Evolutionary conservation across 2,797 vertebrate species (phyloP).

Genomic region (Pyrocephalus nanus): DNA sequence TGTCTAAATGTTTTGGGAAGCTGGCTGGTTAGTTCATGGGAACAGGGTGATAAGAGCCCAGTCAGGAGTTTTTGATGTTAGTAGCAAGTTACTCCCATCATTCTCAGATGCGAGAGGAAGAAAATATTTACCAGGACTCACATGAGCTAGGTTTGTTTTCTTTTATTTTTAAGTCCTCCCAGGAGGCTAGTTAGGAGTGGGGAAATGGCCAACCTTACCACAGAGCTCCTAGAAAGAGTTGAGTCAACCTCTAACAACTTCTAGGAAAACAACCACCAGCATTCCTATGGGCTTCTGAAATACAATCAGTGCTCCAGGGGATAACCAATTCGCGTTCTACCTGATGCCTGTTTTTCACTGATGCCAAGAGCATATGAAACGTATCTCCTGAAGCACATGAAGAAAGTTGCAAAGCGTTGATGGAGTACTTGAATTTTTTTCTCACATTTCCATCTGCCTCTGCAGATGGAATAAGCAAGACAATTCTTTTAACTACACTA

Average conservation of each 20-base stretch:
- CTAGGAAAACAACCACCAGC: slow-evolving; percentile 20
- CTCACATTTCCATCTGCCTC: background rate
- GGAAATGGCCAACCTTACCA: background rate
- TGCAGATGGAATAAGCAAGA: background rate
- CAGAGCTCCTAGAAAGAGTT: slow-evolving; percentile 2
- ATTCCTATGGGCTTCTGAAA: slow-evolving; percentile 22
- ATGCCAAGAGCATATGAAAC: background rate
- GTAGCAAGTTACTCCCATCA: background rate
- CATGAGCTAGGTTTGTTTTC: background rate
- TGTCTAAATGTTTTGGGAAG: background rate
- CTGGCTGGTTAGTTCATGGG: background rate
- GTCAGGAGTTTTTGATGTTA: background rate
- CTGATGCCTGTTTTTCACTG: background rate
- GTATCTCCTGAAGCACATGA: rapidly evolving
- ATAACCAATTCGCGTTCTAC: background rate
- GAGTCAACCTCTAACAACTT: background rate
- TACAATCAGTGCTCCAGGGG: background rate
- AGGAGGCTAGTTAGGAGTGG: background rate
- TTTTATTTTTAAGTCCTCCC: background rate
- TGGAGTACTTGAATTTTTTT: background rate
- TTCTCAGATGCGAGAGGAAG: background rate
- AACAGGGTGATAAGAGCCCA: background rate
- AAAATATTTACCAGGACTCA: slow-evolving; percentile 1
- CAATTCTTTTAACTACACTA: background rate
- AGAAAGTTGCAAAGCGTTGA: rapidly evolving